Evolutionary conservation across 2,888 invertebrate species (phyloP).

Genomic region (Dione vanillae): DNA sequence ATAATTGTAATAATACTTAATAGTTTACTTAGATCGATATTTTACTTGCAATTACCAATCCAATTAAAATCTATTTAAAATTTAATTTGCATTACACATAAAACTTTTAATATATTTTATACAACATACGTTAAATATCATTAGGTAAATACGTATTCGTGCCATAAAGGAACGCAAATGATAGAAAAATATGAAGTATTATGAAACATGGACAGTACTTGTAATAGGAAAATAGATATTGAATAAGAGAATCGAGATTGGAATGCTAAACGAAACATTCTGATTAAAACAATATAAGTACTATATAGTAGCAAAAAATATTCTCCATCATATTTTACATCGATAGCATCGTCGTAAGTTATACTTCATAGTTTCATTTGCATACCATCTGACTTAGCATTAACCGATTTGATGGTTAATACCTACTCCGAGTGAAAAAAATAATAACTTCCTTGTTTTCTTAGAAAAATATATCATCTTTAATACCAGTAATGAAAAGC

Average conservation of each 20-base stretch:
- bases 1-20: background rate
- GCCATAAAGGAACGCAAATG: conserved; percentile 7
- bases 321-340: background rate
- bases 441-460: conserved; percentile 33
- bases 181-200: conserved; percentile 34
- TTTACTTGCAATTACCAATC: background rate
- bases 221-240: conserved; percentile 55
- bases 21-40: background rate
- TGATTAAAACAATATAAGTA: conserved; percentile 42
- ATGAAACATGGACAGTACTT: conserved; percentile 49
- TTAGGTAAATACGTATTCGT: background rate
- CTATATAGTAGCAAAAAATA: background rate
- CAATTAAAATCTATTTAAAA: background rate
- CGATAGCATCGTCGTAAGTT: background rate
- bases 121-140: conserved; percentile 1
- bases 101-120: background rate
- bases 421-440: conserved; percentile 29
- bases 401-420: conserved; percentile 14
- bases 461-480: conserved; percentile 47
- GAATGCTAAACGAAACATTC: conserved; percentile 58
- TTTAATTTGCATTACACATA: background rate
- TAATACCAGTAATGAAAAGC: conserved; percentile 63
- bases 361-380: background rate
- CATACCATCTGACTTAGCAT: background rate
- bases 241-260: conserved; percentile 52